phyloP scores from a whole-genome alignment of 35 echinoderm and acorn worm genomes.

The Amphiura filiformis region DNA sequence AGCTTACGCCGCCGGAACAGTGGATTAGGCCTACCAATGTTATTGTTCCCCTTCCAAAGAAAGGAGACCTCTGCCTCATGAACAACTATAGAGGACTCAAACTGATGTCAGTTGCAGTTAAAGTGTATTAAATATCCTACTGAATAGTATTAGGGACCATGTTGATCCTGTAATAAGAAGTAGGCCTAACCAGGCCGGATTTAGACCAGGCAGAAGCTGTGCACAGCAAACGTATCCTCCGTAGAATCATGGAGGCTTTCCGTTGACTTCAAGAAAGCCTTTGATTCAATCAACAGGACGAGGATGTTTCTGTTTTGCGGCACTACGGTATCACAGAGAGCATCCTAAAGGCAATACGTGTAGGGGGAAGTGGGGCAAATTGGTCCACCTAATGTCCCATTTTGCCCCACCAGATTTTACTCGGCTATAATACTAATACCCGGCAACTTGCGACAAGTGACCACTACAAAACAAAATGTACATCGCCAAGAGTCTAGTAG shows the following conservation, averaged over 20 bases:
- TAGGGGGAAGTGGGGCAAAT: no score
- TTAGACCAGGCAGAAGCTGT: constrained; percentile 14
- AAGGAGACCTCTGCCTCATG: constrained; percentile 20
- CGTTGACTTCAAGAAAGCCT: constrained; percentile 27
- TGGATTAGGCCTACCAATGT: constrained; percentile 1
- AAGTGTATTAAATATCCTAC: background rate
- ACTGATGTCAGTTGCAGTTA: constrained; percentile 14
- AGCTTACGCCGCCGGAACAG: no score
- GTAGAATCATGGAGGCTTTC: constrained; percentile 23
- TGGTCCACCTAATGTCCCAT: no score
- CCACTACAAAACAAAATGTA: no score
- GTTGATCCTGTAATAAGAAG: constrained; percentile 18
- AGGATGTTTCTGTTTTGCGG: constrained; percentile 20
- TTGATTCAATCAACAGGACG: constrained; percentile 24
- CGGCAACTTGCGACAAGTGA: no score
- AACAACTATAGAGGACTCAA: constrained; percentile 10
- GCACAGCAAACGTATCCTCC: constrained; percentile 4
- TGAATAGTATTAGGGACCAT: background rate
- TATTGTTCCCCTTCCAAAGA: constrained; percentile 30
- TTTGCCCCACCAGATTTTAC: no score
- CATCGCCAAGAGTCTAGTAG: no score
- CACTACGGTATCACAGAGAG: constrained; percentile 3
- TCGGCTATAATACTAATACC: no score
- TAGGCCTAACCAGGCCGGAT: constrained; percentile 38
- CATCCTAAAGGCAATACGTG: no score